Base-by-base conservation (phyloP, 2,113 vertebrate genomes). In the Varanus salvator region DNA sequence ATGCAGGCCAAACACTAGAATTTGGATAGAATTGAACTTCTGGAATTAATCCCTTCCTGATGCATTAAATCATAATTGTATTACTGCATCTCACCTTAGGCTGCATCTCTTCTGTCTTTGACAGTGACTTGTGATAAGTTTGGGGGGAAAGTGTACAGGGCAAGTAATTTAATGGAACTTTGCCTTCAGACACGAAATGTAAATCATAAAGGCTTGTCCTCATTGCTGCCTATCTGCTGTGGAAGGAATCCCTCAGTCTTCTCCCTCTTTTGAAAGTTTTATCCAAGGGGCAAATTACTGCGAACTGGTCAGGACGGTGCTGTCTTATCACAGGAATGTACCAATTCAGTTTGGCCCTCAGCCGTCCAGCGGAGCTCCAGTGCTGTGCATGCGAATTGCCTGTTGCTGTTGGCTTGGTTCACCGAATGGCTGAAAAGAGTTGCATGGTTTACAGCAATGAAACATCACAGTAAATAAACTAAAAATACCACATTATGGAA, bases 51-150 rank as follows among this genome's bases (percentile, higher is more conserved):
- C 90, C 88, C 8, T 50, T 57, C 69, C 0, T 17, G 64, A 90
- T 93, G 80, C 68, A 74, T 87, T 68, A 34, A 90, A 86, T 17
- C 44, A 64, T 76, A 66, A 60, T 34, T 84, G 38, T 80, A 44
- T 66, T 89, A 3, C 21, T 75, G 50, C 11, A 80, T 68, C 64
- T 50, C 17, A 34, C 27, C 21, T 68, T 69, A 80, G 72, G 15
- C 21, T 31, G 60, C 27, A 75, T 75, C 44, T 69, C 11, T 78
- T 66, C 19, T 77, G 75, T 50, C 38, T 89, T 66, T n/a, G 54
- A 23, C 38, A 75, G 38, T 50, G 44, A 25, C 27, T 64, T 66
- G 19, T 72, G 50, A 72, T 50, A 4, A 29, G 29, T 72, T 82
- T 44, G 52, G 8, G 29, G 25, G 27, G 27, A 12, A 72, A 80